These are phyloP conservation scores for Megaleporinus macrocephalus DNA, from an alignment of 2,113 vertebrate genomes.

Conservation along the genomic window DNA sequence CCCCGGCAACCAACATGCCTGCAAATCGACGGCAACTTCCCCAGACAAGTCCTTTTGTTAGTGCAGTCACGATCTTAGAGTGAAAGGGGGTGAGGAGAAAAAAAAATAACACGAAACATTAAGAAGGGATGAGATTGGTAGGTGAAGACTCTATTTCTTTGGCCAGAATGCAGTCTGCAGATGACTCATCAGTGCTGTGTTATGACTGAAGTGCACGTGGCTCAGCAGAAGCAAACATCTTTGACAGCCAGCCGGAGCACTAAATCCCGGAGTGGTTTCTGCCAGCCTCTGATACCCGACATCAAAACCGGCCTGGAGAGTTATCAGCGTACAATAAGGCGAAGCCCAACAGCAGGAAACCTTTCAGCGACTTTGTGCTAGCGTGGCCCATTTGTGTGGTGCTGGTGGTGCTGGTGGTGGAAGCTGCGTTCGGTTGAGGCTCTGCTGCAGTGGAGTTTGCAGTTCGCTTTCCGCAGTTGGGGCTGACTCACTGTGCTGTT, in stretches of 20 bases:
- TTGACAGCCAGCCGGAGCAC: conserved; percentile 1
- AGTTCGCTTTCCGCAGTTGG: conserved; percentile 15
- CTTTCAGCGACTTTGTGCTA: conserved; percentile 13
- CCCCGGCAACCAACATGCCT: conserved; percentile 60
- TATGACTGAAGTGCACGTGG: conserved; percentile 7
- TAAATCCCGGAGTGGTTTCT: conserved; percentile 22
- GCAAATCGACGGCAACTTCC: conserved; percentile 58
- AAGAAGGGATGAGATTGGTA: conserved; percentile 32
- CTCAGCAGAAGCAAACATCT: conserved; percentile 18
- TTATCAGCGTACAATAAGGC: conserved; percentile 4
- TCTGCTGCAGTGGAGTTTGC: conserved; percentile 1
- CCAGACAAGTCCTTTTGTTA: conserved; percentile 54
- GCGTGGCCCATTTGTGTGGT: not conserved
- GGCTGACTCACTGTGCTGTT: conserved; percentile 41
- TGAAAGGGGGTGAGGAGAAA: conserved; percentile 13
- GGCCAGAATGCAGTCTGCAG: conserved; percentile 15
- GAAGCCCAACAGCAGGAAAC: not conserved
- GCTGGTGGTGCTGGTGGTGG: not conserved
- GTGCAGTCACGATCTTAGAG: conserved; percentile 55
- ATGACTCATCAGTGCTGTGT: conserved; percentile 40
- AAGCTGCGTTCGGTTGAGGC: not conserved
- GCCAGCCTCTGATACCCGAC: conserved; percentile 11
- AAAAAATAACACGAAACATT: conserved; percentile 23
- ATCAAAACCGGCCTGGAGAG: conserved; percentile 12
- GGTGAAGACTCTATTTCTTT: conserved; percentile 23